Base-by-base conservation (phyloP, 1,140 invertebrate species). In the Babylonia areolata region DNA sequence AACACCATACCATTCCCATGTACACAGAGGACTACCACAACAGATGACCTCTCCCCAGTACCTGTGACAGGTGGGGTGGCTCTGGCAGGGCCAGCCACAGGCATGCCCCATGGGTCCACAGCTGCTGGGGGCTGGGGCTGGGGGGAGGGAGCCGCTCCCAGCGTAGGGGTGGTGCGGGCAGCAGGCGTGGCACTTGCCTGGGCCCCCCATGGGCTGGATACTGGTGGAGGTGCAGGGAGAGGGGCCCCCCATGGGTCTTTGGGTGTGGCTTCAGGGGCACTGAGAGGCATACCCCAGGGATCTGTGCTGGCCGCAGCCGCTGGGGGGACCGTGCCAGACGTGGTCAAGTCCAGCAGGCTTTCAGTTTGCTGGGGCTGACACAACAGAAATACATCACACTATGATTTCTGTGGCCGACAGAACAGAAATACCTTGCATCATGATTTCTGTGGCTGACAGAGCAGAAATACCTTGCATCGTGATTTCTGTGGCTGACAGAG, bases 51-150 rank as follows among this genome's bases (percentile, higher is more conserved):
- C n/a, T n/a, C 64, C 85, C 87, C 80, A 64, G 87, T 81, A 17
- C 80, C 82, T 33, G 87, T 85, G 37, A 80, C 64, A 80, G 87
- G 80, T 33, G 85, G 31, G 33, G 81, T 77, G 39, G 58, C 37
- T 20, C 39, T n/a, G 20, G 80, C 80, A 28, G 86, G 71, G 51
- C 73, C 73, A 42, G 83, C 12, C 11, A 85, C 82, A 28, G 88
- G 93, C 17, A 96, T 95, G 84, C 95, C 95, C 96, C 96, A 96
- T 39, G 96, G 96, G 93, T 96, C 96, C 64, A 58, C 58, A 6
- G 58, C 86, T 85, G 71, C 23, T 71, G 31, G 39, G 42, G 42
- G 42, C 11, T 85, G 82, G 75, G 85, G 64, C 20, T 81, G 58
- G 39, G 89, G 86, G 77, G 90, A 88, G 35, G 54, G 75, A 71